Conservation (phyloP, 2,888 invertebrate species). For the Brachycybe producta region DNA sequence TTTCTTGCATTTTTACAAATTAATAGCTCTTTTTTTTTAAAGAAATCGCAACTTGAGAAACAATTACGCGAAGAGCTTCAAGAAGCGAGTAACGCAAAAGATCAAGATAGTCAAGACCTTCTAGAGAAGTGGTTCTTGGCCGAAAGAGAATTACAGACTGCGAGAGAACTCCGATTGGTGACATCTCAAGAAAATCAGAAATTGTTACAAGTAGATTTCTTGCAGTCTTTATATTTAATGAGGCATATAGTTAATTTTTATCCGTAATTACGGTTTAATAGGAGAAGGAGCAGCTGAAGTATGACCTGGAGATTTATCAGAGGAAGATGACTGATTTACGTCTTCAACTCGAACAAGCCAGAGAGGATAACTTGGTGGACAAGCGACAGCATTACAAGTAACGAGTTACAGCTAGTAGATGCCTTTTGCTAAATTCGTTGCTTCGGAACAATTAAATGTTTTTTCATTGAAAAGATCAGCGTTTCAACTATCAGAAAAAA, state of each 20-base stretch:
- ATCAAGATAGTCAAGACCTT: slow-evolving; percentile 18
- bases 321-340: neutral
- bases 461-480: slow-evolving; percentile 30
- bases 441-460: too few species aligned
- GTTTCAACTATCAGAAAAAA: slow-evolving; percentile 35
- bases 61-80: slow-evolving; percentile 23
- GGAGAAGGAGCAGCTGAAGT: slow-evolving; percentile 6
- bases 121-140: slow-evolving; percentile 5
- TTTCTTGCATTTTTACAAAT: neutral
- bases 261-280: neutral
- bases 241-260: neutral
- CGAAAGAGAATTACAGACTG: neutral
- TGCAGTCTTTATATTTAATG: neutral
- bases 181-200: slow-evolving; percentile 2
- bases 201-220: neutral
- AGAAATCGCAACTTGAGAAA: slow-evolving; percentile 23
- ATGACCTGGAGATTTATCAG: slow-evolving; percentile 10
- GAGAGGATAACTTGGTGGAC: neutral
- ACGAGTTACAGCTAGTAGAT: neutral
- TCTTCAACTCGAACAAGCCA: neutral
- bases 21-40: too few species aligned
- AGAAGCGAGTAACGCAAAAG: slow-evolving; percentile 21
- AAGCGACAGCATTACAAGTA: slow-evolving; percentile 4
- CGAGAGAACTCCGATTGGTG: neutral
- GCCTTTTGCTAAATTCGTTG: slow-evolving; percentile 12